Percentiles rank a stretch among this genome's conserved stretches.
These are phyloP conservation scores for Vultur gryphus DNA, from an alignment of 2,797 vertebrate genomes.

Conservation along the genomic window DNA sequence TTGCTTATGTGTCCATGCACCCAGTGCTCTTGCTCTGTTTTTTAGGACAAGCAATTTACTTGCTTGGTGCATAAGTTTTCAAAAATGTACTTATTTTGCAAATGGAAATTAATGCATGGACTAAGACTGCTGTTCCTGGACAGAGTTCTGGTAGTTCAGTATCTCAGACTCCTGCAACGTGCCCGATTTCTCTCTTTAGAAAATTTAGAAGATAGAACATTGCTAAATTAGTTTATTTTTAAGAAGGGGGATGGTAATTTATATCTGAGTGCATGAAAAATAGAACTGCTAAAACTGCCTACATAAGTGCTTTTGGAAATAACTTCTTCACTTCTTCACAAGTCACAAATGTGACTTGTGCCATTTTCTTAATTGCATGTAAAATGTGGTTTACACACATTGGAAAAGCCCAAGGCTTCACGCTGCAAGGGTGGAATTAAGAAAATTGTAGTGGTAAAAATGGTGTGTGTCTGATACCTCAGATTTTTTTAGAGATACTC, in stretches of 20 bases:
- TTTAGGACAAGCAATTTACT: background rate
- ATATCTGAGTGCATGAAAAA: background rate
- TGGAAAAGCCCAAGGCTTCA: background rate
- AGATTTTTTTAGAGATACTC: background rate
- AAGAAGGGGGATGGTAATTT: background rate
- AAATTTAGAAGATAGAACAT: background rate
- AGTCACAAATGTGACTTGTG: background rate
- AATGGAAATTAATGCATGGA: background rate
- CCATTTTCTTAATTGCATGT: background rate
- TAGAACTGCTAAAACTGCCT: background rate
- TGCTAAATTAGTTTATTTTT: background rate
- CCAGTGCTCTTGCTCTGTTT: background rate
- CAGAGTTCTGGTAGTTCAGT: background rate
- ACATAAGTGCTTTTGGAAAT: background rate
- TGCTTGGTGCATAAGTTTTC: background rate
- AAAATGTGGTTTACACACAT: background rate
- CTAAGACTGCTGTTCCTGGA: background rate
- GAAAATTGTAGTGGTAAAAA: background rate
- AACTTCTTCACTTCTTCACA: background rate
- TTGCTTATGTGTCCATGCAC: background rate
- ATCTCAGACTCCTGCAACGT: background rate
- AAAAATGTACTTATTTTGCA: background rate
- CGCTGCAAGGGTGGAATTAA: background rate
- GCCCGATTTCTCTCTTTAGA: background rate
- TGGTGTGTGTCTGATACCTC: background rate